A percentile compares a stretch with the other conserved stretches of the same genome.
Conservation (phyloP, 2,113 vertebrate species). For the Rhinoptilus africanus region DNA sequence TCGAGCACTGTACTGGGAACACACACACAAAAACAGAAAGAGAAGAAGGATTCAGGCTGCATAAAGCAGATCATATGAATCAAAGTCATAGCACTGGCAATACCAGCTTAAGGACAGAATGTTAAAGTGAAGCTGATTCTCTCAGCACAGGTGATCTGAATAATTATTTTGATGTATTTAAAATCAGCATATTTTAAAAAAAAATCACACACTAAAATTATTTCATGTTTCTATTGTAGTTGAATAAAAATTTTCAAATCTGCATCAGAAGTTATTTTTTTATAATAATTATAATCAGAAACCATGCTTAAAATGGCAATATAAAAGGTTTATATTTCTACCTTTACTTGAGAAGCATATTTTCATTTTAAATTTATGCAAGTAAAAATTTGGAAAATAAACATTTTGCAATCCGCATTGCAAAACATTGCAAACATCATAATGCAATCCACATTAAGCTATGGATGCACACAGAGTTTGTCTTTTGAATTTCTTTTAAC, state of each 20-base stretch:
- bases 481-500: neutral
- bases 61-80: neutral
- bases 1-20: neutral
- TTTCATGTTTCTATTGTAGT: neutral
- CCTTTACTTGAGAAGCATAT: neutral
- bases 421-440: neutral
- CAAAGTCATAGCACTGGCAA: neutral
- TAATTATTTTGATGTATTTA: neutral
- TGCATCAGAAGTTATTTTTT: neutral
- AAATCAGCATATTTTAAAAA: neutral
- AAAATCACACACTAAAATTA: neutral
- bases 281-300: neutral
- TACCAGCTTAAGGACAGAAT: neutral
- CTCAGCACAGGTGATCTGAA: neutral
- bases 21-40: neutral
- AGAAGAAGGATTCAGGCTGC: neutral
- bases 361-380: neutral
- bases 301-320: neutral
- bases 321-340: neutral
- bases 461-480: neutral
- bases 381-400: neutral
- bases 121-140: neutral
- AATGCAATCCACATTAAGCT: neutral
- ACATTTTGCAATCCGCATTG: neutral
- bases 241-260: neutral